These are phyloP conservation scores for Dolichomitus sp. DNA, from an alignment of 2,888 invertebrate species.

Conservation along the genomic window DNA sequence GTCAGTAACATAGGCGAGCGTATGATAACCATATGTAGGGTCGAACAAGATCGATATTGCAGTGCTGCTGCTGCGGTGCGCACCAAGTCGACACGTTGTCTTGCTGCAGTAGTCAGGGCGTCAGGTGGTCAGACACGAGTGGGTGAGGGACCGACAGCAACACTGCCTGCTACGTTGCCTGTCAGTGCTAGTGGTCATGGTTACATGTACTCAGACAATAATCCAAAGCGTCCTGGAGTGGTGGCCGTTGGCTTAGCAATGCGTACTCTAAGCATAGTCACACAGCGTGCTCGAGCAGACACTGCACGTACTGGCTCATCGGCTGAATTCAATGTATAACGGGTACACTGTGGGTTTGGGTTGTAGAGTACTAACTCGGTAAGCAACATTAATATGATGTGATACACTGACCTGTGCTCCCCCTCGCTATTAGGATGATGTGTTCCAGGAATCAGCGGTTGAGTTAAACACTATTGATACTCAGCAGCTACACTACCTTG, in stretches of 20 bases:
- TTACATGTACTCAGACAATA: slow-evolving; percentile 64
- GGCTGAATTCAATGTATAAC: slow-evolving; percentile 26
- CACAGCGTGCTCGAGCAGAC: slow-evolving; percentile 16
- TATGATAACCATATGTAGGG: slow-evolving; percentile 9
- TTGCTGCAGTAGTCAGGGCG: slow-evolving; percentile 58
- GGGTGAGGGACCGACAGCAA: slow-evolving; percentile 27
- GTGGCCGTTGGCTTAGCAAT: slow-evolving; percentile 27
- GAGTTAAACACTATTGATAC: slow-evolving; percentile 29
- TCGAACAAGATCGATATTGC: slow-evolving; percentile 18
- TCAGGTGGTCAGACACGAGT: slow-evolving; percentile 64
- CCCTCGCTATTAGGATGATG: background rate
- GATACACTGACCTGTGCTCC: background rate
- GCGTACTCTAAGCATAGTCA: slow-evolving; percentile 28
- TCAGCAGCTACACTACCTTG: background rate
- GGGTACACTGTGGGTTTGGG: background rate
- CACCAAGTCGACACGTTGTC: slow-evolving; percentile 43
- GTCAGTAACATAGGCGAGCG: slow-evolving; percentile 9
- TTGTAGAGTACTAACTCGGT: slow-evolving; percentile 19
- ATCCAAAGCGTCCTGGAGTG: slow-evolving; percentile 44
- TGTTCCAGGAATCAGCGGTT: slow-evolving; percentile 4
- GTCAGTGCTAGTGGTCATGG: slow-evolving; percentile 58
- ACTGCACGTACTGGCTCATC: background rate
- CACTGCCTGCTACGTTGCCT: slow-evolving; percentile 25
- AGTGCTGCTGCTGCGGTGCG: slow-evolving; percentile 4
- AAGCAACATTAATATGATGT: slow-evolving; percentile 25